These are phyloP conservation scores for Piliocolobus tephrosceles DNA, from an alignment of 2,113 vertebrate species.

Conservation along the genomic window DNA sequence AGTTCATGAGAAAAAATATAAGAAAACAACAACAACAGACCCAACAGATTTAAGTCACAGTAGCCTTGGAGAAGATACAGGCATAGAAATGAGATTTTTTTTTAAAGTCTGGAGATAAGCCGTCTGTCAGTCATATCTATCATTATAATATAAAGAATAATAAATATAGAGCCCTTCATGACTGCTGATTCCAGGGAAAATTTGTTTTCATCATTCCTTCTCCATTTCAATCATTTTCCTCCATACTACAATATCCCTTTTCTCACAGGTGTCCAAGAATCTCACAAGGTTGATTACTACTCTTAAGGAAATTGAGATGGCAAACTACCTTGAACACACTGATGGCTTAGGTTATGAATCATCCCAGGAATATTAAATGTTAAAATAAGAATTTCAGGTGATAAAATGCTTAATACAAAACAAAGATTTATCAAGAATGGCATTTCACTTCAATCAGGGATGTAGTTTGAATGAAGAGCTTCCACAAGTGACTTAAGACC, in stretches of 20 bases:
- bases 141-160: not conserved
- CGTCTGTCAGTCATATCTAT: not conserved
- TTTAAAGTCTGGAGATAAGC: not conserved
- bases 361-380: not conserved
- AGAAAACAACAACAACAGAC: not conserved
- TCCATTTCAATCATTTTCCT: not conserved
- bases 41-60: not conserved
- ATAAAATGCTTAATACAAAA: slow-evolving; percentile 6
- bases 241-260: not conserved
- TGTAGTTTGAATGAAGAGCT: not conserved
- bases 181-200: not conserved
- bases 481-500: not conserved
- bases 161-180: not conserved
- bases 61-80: not conserved
- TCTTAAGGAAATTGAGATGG: not conserved
- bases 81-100: not conserved
- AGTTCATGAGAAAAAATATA: not conserved
- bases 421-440: not conserved
- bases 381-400: not conserved
- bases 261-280: not conserved
- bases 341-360: not conserved
- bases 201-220: not conserved
- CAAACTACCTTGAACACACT: not conserved
- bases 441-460: not conserved
- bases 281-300: not conserved